Percentiles rank a stretch among this genome's conserved stretches.
These are phyloP conservation scores for Delia radicum DNA, from an alignment of 1,140 invertebrate species.

Conservation along the genomic window DNA sequence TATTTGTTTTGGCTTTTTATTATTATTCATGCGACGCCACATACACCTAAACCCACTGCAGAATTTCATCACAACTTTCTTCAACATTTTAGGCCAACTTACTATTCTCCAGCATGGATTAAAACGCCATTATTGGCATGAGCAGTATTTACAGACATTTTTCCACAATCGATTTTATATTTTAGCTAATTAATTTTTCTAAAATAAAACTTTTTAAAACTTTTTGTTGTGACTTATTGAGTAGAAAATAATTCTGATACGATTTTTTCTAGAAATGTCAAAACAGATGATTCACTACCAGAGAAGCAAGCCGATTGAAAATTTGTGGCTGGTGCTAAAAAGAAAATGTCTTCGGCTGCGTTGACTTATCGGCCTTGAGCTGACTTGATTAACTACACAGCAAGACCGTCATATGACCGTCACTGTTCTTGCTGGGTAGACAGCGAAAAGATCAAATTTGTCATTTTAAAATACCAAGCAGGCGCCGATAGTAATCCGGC, in stretches of 20 bases:
- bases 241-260: not conserved
- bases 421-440: too few species aligned
- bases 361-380: too few species aligned
- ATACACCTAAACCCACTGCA: not conserved
- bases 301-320: not conserved
- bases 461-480: too few species aligned
- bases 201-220: not conserved
- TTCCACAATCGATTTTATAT: constrained; percentile 30
- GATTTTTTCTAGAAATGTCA: constrained; percentile 23
- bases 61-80: not conserved
- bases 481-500: too few species aligned
- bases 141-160: constrained; percentile 90
- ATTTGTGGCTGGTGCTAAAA: not conserved
- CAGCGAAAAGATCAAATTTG: too few species aligned
- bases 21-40: not conserved
- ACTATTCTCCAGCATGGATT: constrained; percentile 90
- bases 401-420: too few species aligned
- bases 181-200: not conserved
- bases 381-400: too few species aligned
- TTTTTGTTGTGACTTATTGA: not conserved
- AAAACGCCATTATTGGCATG: constrained; percentile 88
- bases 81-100: constrained; percentile 54
- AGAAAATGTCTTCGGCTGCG: too few species aligned
- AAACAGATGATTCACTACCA: constrained; percentile 11
- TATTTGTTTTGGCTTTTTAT: not conserved